These are phyloP conservation scores for Pygocentrus nattereri DNA, from an alignment of 2,797 vertebrate species.

Conservation along the genomic window DNA sequence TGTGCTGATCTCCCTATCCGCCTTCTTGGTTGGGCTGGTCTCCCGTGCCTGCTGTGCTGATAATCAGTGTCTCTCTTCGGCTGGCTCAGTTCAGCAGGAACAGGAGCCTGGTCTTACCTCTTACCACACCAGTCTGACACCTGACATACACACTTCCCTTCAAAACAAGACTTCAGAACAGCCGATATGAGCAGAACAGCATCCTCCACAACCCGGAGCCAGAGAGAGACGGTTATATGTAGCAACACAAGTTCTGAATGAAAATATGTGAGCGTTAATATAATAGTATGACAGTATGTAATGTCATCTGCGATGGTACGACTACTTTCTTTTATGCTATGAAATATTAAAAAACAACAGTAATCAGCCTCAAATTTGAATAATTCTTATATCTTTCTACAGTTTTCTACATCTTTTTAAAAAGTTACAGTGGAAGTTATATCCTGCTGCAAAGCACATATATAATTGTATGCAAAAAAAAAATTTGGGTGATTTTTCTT, in stretches of 20 bases:
- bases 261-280: background rate
- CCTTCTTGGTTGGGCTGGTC: slow-evolving; percentile 76
- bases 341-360: no score
- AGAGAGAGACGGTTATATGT: background rate
- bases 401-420: no score
- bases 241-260: background rate
- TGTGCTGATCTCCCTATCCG: background rate
- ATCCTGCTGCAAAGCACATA: no score
- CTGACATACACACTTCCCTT: slow-evolving; percentile 10
- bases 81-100: slow-evolving; percentile 95
- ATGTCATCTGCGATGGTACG: no score
- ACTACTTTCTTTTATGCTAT: no score
- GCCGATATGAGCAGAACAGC: background rate
- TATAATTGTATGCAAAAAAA: no score
- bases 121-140: slow-evolving; percentile 45
- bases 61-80: slow-evolving; percentile 89
- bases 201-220: background rate
- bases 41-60: slow-evolving; percentile 98
- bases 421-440: no score
- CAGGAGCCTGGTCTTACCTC: slow-evolving; percentile 78
- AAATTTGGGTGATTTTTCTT: no score
- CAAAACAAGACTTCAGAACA: background rate
- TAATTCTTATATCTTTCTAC: no score
- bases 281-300: background rate
- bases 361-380: no score